phyloP scores from a whole-genome alignment of 2,797 vertebrate species.

The Cyprinodon diabolis region DNA sequence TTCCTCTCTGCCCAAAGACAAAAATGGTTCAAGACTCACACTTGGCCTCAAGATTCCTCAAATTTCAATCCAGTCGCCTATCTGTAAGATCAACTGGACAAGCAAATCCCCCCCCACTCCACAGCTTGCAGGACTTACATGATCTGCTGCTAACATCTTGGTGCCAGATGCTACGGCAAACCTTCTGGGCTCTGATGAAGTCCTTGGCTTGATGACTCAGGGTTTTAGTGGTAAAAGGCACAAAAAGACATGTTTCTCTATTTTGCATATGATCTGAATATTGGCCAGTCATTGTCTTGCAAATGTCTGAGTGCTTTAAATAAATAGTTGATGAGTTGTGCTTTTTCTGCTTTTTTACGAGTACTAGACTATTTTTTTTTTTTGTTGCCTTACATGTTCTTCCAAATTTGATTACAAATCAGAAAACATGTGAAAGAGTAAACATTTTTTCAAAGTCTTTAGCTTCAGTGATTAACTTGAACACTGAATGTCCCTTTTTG shows the following conservation, averaged over 20 bases:
- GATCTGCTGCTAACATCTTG: slow-evolving; percentile 1
- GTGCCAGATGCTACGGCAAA: neutral
- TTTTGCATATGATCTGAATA: neutral
- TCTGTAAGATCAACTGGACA: neutral
- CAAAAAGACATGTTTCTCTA: neutral
- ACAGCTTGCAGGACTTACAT: neutral
- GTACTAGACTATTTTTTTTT: neutral
- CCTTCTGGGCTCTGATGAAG: neutral
- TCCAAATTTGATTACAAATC: neutral
- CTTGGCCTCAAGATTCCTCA: neutral
- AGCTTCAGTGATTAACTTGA: neutral
- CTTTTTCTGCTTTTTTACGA: neutral
- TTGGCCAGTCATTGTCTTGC: neutral
- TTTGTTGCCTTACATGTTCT: neutral
- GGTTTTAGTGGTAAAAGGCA: neutral
- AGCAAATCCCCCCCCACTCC: neutral
- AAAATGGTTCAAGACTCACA: neutral
- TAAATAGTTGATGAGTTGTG: no score
- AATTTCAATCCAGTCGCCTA: neutral
- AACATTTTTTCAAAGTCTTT: neutral
- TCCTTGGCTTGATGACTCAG: neutral
- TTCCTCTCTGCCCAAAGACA: neutral
- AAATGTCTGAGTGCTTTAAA: neutral
- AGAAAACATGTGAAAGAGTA: neutral
- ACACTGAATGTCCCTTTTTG: neutral